phyloP scores from a whole-genome alignment of 2,113 vertebrate species.

The Macaca fascicularis region DNA sequence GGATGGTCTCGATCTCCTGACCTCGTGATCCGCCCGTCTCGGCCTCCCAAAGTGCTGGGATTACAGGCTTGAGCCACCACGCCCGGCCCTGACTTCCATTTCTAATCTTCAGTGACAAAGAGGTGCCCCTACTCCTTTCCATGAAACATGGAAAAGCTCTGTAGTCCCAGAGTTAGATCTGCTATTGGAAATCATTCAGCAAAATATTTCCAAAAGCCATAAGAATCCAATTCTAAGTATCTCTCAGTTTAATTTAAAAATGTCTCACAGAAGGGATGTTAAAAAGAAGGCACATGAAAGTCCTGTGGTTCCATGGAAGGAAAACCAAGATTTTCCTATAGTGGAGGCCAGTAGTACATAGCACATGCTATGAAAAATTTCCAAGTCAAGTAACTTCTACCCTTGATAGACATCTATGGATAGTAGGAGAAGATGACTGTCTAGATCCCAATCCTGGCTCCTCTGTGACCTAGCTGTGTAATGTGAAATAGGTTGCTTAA shows the following conservation, averaged over 20 bases:
- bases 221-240: background rate
- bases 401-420: background rate
- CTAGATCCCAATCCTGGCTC: background rate
- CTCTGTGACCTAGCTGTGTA: background rate
- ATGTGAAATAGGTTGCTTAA: background rate
- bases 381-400: background rate
- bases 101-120: background rate
- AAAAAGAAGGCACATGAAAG: background rate
- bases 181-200: background rate
- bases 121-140: background rate
- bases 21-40: too few relatives aligned
- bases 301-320: background rate
- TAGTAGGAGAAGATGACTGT: background rate
- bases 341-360: too few relatives aligned
- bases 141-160: background rate
- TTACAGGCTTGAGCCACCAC: too few relatives aligned
- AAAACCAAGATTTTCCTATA: background rate
- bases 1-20: too few relatives aligned
- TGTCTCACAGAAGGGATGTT: background rate
- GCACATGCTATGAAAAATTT: background rate
- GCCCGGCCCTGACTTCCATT: background rate
- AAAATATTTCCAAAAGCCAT: background rate
- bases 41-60: too few relatives aligned
- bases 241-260: background rate
- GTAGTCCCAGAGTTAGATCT: background rate